phyloP scores from a whole-genome alignment of 2,113 vertebrate genomes.

The Coreoperca whiteheadi region DNA sequence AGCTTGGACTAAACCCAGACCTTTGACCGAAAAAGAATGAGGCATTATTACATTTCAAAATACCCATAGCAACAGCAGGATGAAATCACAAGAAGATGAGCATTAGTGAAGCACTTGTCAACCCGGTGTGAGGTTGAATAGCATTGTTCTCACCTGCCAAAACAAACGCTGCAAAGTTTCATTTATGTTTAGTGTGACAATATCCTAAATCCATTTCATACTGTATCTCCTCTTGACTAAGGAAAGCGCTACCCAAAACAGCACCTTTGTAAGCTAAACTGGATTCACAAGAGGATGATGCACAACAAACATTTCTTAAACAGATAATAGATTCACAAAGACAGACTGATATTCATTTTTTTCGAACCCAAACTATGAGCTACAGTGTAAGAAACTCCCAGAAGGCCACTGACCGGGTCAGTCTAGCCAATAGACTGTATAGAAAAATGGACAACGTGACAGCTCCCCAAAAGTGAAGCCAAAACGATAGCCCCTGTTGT shows the following conservation, averaged over 20 bases:
- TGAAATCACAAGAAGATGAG: slow-evolving; percentile 19
- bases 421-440: no score
- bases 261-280: background rate
- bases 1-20: slow-evolving; percentile 46
- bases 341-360: no score
- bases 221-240: background rate
- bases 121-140: background rate
- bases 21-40: slow-evolving; percentile 26
- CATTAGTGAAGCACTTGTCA: slow-evolving; percentile 3
- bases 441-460: no score
- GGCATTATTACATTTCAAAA: slow-evolving; percentile 42
- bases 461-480: no score
- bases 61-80: slow-evolving; percentile 3
- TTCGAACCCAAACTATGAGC: no score
- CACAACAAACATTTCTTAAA: background rate
- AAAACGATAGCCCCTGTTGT: no score
- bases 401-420: no score
- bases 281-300: background rate
- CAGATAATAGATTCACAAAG: background rate
- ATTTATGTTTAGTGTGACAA: slow-evolving; percentile 5
- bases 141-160: slow-evolving; percentile 11
- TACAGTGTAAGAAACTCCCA: no score
- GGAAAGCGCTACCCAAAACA: background rate
- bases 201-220: slow-evolving; percentile 2
- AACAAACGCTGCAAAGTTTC: background rate